A percentile compares a stretch with the other conserved stretches of the same genome.
Evolutionary conservation across 2,113 vertebrate species (phyloP).

Genomic region (Pygathrix nemaeus): DNA sequence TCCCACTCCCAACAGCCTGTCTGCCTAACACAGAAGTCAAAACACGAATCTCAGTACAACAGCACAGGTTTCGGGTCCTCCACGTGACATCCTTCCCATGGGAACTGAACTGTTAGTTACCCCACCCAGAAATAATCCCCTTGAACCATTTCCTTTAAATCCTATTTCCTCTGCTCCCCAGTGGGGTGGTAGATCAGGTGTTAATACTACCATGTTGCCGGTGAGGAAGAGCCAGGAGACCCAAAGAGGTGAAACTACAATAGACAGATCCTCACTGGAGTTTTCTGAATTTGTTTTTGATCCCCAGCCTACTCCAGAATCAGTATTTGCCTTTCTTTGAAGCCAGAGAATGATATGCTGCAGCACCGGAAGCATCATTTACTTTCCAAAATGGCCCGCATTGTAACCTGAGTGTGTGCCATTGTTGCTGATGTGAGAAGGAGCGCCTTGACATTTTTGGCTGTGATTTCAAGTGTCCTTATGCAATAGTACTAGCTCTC

Average conservation of each 20-base stretch:
- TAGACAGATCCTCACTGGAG: not conserved
- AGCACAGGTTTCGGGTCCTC: not conserved
- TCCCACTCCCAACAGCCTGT: not conserved
- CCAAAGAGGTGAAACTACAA: not conserved
- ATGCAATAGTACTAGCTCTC: slow-evolving; percentile 37
- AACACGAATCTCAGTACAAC: not conserved
- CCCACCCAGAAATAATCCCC: not conserved
- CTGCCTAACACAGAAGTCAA: slow-evolving; percentile 3
- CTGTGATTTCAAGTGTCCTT: slow-evolving; percentile 69
- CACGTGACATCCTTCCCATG: not conserved
- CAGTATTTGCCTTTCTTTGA: slow-evolving; percentile 28
- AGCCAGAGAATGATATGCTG: not conserved
- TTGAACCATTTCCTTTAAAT: not conserved
- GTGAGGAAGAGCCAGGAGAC: not conserved
- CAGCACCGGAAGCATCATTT: slow-evolving; percentile 24
- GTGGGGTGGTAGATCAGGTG: not conserved
- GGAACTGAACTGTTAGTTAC: slow-evolving; percentile 13
- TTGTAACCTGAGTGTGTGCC: slow-evolving; percentile 36
- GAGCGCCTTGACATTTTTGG: slow-evolving; percentile 66
- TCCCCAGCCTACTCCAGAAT: not conserved
- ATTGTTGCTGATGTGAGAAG: slow-evolving; percentile 42
- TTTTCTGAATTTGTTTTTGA: slow-evolving; percentile 29
- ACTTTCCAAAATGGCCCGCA: slow-evolving; percentile 59
- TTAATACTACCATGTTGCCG: not conserved
- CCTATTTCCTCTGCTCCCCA: not conserved